phyloP scores from a whole-genome alignment of 1,140 invertebrate species.

The Andrena cerasifolii region DNA sequence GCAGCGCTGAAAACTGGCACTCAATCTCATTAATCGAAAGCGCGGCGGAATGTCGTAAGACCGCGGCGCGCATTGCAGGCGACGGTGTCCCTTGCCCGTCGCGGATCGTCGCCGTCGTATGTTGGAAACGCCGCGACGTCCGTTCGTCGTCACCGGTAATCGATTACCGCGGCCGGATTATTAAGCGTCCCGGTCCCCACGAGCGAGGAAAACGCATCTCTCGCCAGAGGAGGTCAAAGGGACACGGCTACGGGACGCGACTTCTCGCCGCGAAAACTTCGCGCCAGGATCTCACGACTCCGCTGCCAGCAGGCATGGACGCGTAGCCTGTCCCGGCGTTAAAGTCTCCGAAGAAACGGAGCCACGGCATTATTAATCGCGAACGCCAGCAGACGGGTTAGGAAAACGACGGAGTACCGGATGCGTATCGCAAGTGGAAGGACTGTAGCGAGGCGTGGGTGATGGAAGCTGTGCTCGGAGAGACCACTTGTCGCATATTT shows the following conservation, averaged over 20 bases:
- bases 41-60: constrained; percentile 55
- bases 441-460: no score
- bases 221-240: constrained; percentile 56
- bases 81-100: constrained; percentile 29
- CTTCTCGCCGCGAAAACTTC: constrained; percentile 48
- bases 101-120: constrained; percentile 19
- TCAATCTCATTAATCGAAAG: constrained; percentile 64
- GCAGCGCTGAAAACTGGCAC: constrained; percentile 53
- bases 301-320: no score
- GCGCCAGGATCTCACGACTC: constrained; percentile 13
- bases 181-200: constrained; percentile 50
- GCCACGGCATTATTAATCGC: constrained; percentile 19
- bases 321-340: constrained; percentile 3
- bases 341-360: neutral
- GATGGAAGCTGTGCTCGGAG: no score
- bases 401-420: neutral
- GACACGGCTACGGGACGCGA: constrained; percentile 49
- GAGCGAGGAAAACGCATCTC: constrained; percentile 50
- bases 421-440: neutral
- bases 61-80: constrained; percentile 11
- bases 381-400: neutral
- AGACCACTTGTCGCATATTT: no score
- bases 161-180: constrained; percentile 61
- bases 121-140: constrained; percentile 47
- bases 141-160: constrained; percentile 53